Evolutionary conservation across 2,113 vertebrate species (phyloP).

Genomic region (Dendropsophus ebraccatus): DNA sequence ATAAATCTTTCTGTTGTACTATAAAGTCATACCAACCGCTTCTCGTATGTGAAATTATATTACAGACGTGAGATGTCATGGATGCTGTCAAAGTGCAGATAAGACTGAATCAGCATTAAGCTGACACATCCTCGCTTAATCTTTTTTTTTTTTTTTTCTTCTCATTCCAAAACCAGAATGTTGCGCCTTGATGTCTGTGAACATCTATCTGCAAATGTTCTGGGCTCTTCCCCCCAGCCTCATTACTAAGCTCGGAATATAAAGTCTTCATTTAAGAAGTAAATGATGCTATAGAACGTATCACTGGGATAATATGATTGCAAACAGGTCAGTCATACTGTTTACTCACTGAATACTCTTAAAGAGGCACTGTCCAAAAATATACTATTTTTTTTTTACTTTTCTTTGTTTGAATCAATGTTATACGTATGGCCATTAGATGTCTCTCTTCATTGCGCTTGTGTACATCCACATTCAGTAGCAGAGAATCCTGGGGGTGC

Average conservation of each 20-base stretch:
- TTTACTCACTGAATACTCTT: too few relatives aligned
- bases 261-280: conserved; percentile 16
- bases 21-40: conserved; percentile 43
- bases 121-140: conserved; percentile 50
- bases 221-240: conserved; percentile 1
- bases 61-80: conserved; percentile 46
- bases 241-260: conserved; percentile 34
- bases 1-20: conserved; percentile 43
- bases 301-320: background rate
- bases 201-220: conserved; percentile 30
- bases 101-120: conserved; percentile 53
- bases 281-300: conserved; percentile 13
- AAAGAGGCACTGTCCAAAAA: too few relatives aligned
- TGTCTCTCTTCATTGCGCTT: too few relatives aligned
- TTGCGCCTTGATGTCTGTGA: conserved; percentile 48
- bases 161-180: conserved; percentile 6
- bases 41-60: conserved; percentile 42
- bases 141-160: background rate
- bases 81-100: conserved; percentile 53
- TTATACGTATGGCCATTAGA: too few relatives aligned
- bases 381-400: too few relatives aligned
- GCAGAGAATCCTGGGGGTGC: too few relatives aligned
- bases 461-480: too few relatives aligned
- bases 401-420: too few relatives aligned
- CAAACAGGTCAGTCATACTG: background rate